Evolutionary conservation across 2,888 invertebrate genomes (phyloP), one percentile per base, ranked within the genome.

Genomic region (Pyrochroa serraticornis): DNA sequence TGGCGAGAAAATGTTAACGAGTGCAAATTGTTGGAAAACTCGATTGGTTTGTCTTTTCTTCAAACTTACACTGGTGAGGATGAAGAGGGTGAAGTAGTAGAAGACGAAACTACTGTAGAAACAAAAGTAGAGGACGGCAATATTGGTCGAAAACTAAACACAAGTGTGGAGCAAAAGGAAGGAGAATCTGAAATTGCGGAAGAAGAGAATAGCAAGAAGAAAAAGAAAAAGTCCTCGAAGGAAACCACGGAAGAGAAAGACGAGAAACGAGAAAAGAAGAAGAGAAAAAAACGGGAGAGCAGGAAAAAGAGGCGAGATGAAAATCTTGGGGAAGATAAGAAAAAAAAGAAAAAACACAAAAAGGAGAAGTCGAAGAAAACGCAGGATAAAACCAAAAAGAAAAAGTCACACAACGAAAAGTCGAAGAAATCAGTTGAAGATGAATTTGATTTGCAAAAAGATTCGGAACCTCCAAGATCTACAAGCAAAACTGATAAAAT

Each of bases 41-140:
- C 77, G 0, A 67, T 77, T 6, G 76, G 77, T 8, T 64, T 78
- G 32, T 75, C 76, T 1, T 75, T 78, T 51, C 71, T 78, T 42
- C 77, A 77, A 64, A 74, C 48, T 46, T 78, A 78, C 59, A 73
- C 74, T 0, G 77, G 76, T 39, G 75, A 72, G 48, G 75, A 77
- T 31, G 71, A 75, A 36, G 70, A 72, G 10, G 31, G 12, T 10
- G 51, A 52, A n/a, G 9, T 36, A 13, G 34, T 12, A 1, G 7
- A 39, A 30, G 46, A 53, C 30, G 52, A 32, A 8, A 14, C 14
- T 30, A 3, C 2, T 5, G 30, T 6, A 3, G 10, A 43, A 43
- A 2, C 14, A 22, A 13, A 39, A 39, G 22, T 22, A 3, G 9
- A 14, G n/a, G 10, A 36, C n/a, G n/a, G n/a, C n/a, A n/a, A n/a